Percentiles rank a stretch among this genome's conserved stretches.
phyloP scores from a whole-genome alignment of 2,113 vertebrate genomes.

The Murina feae region DNA sequence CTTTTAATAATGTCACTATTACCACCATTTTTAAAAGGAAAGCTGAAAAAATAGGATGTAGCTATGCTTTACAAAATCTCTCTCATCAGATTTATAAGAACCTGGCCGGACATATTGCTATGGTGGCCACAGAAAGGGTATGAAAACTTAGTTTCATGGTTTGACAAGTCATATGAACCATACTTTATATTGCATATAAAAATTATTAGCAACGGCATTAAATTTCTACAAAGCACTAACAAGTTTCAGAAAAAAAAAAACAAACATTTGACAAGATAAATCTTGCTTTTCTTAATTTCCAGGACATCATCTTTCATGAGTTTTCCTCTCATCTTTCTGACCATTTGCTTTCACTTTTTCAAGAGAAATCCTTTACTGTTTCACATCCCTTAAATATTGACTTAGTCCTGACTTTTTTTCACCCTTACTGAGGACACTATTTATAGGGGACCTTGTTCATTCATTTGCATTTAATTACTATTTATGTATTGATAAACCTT shows the following conservation, averaged over 20 bases:
- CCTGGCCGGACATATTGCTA: not conserved
- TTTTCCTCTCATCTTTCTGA: not conserved
- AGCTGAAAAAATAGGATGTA: not conserved
- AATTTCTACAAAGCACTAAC: not conserved
- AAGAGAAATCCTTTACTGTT: not conserved
- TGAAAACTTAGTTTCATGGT: not conserved
- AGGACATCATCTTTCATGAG: not conserved
- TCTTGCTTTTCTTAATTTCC: not conserved
- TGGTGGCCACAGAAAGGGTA: not conserved
- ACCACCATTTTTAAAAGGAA: not conserved
- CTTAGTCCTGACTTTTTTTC: not conserved
- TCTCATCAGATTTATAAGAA: not conserved
- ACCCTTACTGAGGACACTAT: not conserved
- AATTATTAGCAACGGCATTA: not conserved
- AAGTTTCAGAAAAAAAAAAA: not conserved
- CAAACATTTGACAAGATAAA: not conserved
- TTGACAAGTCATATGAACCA: not conserved
- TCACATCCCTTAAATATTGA: not conserved
- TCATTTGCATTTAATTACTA: not conserved
- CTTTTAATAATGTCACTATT: not conserved
- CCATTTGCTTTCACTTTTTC: not conserved
- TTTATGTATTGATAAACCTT: not conserved
- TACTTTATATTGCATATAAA: not conserved
- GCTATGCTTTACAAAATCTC: not conserved
- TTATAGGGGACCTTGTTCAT: not conserved